phyloP scores from a whole-genome alignment of 2,888 invertebrate species.

The Allacma fusca region DNA sequence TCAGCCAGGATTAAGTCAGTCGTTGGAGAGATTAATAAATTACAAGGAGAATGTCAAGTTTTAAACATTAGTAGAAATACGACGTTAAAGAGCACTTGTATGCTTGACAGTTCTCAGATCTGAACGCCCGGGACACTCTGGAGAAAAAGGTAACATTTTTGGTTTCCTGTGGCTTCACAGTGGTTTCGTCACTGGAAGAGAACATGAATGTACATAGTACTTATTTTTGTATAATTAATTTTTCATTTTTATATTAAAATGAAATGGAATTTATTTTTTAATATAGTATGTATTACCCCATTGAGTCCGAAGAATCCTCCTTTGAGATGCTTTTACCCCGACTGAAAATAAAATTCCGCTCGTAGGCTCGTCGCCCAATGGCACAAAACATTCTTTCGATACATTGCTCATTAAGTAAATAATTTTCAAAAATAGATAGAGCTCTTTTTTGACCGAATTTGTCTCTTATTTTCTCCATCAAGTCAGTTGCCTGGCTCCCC shows the following conservation, averaged over 20 bases:
- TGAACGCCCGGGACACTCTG: conserved; percentile 21
- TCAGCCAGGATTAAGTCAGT: no score
- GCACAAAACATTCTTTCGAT: conserved; percentile 30
- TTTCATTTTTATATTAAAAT: no score
- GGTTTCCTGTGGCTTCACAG: neutral
- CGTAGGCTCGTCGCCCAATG: conserved; percentile 19
- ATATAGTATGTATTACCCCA: no score
- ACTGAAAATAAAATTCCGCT: neutral
- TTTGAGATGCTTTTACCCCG: neutral
- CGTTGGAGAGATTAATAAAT: no score
- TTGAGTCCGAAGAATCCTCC: neutral
- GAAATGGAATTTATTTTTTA: no score
- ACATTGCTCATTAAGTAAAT: conserved; percentile 2
- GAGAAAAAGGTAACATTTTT: conserved; percentile 15
- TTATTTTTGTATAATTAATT: neutral
- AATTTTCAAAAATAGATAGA: neutral
- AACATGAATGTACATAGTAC: neutral
- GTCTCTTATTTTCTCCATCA: neutral
- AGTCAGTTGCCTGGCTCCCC: neutral
- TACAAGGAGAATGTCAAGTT: no score
- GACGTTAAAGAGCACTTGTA: conserved; percentile 30
- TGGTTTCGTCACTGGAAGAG: neutral
- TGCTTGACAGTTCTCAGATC: conserved; percentile 21
- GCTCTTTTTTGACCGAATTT: conserved; percentile 9
- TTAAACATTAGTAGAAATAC: conserved; percentile 20